These are phyloP conservation scores for Spialia ferax DNA, from an alignment of 2,888 invertebrate genomes.

Conservation along the genomic window DNA sequence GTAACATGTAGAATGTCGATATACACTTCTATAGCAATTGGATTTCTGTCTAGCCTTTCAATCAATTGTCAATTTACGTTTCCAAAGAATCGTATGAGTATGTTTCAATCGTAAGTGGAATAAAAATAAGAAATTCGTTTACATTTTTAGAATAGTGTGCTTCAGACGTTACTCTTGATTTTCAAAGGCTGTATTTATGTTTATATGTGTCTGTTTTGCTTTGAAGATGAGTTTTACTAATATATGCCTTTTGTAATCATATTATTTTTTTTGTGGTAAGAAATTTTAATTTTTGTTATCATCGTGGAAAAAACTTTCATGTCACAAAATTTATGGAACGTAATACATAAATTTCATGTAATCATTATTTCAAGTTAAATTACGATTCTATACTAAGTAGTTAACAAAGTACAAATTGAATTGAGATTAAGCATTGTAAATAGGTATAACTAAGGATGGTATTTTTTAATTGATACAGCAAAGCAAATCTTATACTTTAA, in stretches of 20 bases:
- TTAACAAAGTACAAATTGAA: too few species aligned
- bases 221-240: background rate
- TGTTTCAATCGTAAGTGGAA: conserved; percentile 9
- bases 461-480: too few species aligned
- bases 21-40: background rate
- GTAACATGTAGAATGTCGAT: conserved; percentile 2
- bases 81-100: conserved; percentile 9
- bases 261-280: background rate
- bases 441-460: too few species aligned
- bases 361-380: too few species aligned
- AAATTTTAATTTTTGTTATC: background rate
- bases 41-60: conserved; percentile 19
- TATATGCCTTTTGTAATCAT: background rate
- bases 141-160: background rate
- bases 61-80: conserved; percentile 23
- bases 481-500: too few species aligned
- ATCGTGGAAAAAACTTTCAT: too few species aligned
- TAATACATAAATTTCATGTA: too few species aligned
- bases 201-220: background rate
- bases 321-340: too few species aligned
- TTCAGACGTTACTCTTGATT: background rate
- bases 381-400: too few species aligned
- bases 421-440: too few species aligned
- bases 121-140: conserved; percentile 10
- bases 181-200: background rate